phyloP scores from a whole-genome alignment of 2,113 vertebrate species.

The Anguilla japonica region DNA sequence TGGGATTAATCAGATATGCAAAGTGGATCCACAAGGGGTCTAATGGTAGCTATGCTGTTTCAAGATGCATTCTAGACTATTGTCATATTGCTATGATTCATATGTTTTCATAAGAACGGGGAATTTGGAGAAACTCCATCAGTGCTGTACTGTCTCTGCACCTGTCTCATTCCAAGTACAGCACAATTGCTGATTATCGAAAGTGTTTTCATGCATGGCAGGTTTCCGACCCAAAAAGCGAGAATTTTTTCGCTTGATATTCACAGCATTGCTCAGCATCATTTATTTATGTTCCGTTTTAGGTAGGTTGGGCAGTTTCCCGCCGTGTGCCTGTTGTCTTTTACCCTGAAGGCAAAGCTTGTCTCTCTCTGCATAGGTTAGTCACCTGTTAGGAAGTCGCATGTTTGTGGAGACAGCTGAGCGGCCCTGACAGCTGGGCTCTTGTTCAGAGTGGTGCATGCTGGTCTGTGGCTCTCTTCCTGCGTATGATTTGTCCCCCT shows the following conservation, averaged over 20 bases:
- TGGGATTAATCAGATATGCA: slow-evolving; percentile 29
- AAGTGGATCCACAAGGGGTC: slow-evolving; percentile 18
- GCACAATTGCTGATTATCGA: not conserved
- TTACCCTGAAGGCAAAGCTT: slow-evolving; percentile 73
- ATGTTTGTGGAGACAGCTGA: slow-evolving; percentile 66
- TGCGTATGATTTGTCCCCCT: slow-evolving; percentile 74
- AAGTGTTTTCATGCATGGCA: not conserved
- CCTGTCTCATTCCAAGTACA: not conserved
- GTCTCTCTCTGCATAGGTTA: slow-evolving; percentile 51
- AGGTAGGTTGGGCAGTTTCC: slow-evolving; percentile 54
- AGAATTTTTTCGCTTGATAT: too few species aligned
- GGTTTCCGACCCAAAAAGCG: not conserved
- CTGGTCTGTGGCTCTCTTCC: slow-evolving; percentile 56
- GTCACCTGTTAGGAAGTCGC: slow-evolving; percentile 52
- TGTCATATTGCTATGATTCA: not conserved
- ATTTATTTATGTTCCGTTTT: not conserved
- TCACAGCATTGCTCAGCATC: not conserved
- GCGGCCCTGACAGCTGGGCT: slow-evolving; percentile 69
- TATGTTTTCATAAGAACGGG: not conserved
- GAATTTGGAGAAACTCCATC: not conserved
- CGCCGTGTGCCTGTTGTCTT: slow-evolving; percentile 46
- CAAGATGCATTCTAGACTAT: slow-evolving; percentile 39
- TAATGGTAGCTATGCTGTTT: slow-evolving; percentile 44
- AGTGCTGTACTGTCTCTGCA: not conserved
- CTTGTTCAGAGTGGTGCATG: slow-evolving; percentile 62